Evolutionary conservation across 2,113 vertebrate species (phyloP), one percentile per base, ranked within the genome.

Genomic region (Channa maculata): DNA sequence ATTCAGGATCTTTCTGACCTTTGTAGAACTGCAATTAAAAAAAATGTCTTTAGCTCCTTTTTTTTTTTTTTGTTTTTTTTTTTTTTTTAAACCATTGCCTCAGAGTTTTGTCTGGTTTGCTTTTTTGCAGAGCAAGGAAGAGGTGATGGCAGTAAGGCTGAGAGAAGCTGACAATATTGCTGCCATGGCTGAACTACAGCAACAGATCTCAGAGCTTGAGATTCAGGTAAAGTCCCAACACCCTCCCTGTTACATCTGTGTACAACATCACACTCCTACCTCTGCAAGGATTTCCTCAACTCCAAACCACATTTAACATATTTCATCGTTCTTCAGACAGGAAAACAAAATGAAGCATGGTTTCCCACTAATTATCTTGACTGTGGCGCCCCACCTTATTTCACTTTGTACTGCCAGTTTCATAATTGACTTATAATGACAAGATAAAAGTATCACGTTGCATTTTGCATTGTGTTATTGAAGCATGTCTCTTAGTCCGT

Each of bases 81-180:
- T 24, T 24, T 24, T 24, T 24, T 24, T 24, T 24, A 24, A 24
- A 7, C 44, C n/a, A 8, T 44, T 44, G 24, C 34, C 8, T 64
- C 2, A 51, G 14, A 14, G n/a, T 8, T 53, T 24, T 15, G 9
- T 69, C 34, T 33, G n/a, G 5, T 68, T 80, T 79, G 46, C 73
- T 34, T 51, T 51, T 77, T 59, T 88, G 41, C 81, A 99, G 98
- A 98, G 94, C 86, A 99, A 99, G 75, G 98, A 99, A 88, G 97
- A 99, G 77, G 96, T 99, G 88, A 99, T 99, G 98, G 97, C 97
- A 8, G 97, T 97, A 52, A 94, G 97, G 80, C 94, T 99, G 65
- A 93, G 98, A 38, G 98, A 99, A 77, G 98, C 98, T 70, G 98
- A 99, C 75, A 96, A 96, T 88, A 98, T 99, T 5, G 98, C 98